Evolutionary conservation across 37 sponge, comb jelly and placozoan genomes (phyloP).

Genomic region (Aplysina aerophoba): DNA sequence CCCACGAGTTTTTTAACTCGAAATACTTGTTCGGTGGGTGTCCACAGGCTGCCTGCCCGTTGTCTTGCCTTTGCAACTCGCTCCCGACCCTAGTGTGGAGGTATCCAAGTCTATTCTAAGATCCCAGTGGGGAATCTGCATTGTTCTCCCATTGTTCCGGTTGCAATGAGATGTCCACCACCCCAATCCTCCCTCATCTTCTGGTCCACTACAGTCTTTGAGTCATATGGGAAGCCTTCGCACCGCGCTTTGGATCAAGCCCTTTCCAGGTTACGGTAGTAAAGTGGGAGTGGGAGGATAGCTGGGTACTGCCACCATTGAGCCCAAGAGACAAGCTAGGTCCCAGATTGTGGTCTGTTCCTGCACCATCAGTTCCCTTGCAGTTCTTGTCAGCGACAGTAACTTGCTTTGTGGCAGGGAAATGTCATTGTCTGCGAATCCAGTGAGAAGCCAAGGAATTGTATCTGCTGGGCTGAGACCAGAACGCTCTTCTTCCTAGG

Average conservation of each 20-base stretch:
- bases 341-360: slow-evolving; percentile 4
- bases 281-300: slow-evolving; percentile 33
- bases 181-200: background rate
- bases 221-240: background rate
- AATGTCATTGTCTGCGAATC: slow-evolving; percentile 24
- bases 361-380: background rate
- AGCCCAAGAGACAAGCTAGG: background rate
- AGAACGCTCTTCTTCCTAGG: slow-evolving; percentile 31
- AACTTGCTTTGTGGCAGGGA: background rate
- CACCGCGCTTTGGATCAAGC: background rate
- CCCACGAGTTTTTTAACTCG: no score
- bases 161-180: slow-evolving; percentile 20
- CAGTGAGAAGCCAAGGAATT: slow-evolving; percentile 45
- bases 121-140: background rate
- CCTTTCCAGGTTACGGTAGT: slow-evolving; percentile 23
- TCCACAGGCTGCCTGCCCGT: slow-evolving; percentile 37
- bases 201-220: background rate
- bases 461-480: slow-evolving; percentile 11
- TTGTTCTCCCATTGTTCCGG: background rate
- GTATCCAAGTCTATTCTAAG: slow-evolving; percentile 46
- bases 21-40: no score
- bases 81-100: slow-evolving; percentile 27
- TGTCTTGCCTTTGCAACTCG: slow-evolving; percentile 18
- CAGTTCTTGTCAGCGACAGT: background rate
- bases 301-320: slow-evolving; percentile 30